Percentiles rank a stretch among this genome's conserved stretches.
phyloP scores from a whole-genome alignment of 1,140 invertebrate species.

The Parasteatoda tepidariorum region DNA sequence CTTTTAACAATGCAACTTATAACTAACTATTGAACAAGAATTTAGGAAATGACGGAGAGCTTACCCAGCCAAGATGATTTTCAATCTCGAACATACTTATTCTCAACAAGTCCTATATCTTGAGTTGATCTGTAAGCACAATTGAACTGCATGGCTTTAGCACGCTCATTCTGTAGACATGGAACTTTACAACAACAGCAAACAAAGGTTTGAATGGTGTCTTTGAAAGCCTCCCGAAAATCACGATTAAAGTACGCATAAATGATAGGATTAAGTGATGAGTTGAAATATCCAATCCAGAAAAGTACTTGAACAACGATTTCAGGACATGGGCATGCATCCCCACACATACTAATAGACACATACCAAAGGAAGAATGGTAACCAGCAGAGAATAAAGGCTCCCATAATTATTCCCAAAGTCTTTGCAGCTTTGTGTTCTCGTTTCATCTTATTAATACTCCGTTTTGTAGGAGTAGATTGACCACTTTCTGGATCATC shows the following conservation, averaged over 20 bases:
- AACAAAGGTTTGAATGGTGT: conserved; percentile 89
- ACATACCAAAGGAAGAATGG: conserved; percentile 97
- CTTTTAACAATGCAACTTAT: too few species aligned
- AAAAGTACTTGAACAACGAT: conserved; percentile 90
- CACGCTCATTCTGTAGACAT: conserved; percentile 55
- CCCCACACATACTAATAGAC: conserved; percentile 82
- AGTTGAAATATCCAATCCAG: conserved; percentile 99
- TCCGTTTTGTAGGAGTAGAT: conserved; percentile 86
- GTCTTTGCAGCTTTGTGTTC: conserved; percentile 97
- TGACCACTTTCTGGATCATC: conserved; percentile 67
- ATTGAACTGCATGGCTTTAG: conserved; percentile 62
- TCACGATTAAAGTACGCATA: conserved; percentile 99
- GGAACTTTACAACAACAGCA: conserved; percentile 70
- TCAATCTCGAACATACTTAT: conserved; percentile 63
- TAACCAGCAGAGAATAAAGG: conserved; percentile 94
- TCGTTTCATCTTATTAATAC: conserved; percentile 88
- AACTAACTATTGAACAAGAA: too few species aligned
- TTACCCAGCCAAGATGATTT: too few species aligned
- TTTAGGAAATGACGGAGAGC: too few species aligned
- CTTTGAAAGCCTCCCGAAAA: conserved; percentile 97
- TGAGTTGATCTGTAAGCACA: conserved; percentile 65
- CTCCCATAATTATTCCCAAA: conserved; percentile 94
- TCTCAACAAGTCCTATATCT: conserved; percentile 64
- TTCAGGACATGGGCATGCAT: conserved; percentile 77
- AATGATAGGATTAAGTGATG: conserved; percentile 94